Base-by-base conservation (phyloP, 1,140 invertebrate genomes). In the Monochamus saltuarius region DNA sequence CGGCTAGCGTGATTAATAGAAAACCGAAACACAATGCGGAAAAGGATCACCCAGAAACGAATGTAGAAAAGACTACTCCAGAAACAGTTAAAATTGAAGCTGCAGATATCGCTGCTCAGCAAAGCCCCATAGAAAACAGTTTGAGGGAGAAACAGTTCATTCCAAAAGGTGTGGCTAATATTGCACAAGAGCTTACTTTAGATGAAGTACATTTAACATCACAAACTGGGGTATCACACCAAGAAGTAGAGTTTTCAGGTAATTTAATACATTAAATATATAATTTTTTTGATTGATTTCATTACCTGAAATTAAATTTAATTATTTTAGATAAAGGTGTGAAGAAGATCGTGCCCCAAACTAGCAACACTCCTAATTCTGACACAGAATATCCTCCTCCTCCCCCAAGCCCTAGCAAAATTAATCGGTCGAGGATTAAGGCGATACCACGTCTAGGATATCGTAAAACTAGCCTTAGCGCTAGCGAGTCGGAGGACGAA, bases 401-500 rank as follows among this genome's bases (percentile, higher is more conserved):
- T 43, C 72, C 75, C 16, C 36, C 62, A 8, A 76, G 73, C 65
- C 73, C 75, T 11, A 75, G 45, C 42, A 77, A 76, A 64, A 51
- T 69, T 10, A 74, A 73, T 62, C 58, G 75, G 14, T 37, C 54
- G 6, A 64, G 74, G 54, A 75, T 76, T 38, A 75, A 74, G 59
- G 67, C 74, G 4, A 54, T 75, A 10, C 74, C 75, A 1, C 56
- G 65, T 43, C 42, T 77, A 17, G 59, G 61, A 40, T 58, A 71
- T 39, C 53, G 72, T 22, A 68, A 74, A 60, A 68, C 62, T 11
- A 73, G 71, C 53, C 70, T 64, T 54, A 74, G 71, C 61, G 73
- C 74, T 45, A 75, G 73, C 51, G 75, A 77, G 67, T 76, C 73
- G 9, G 75, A 76, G 61, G 75, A 77, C 69, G 75, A 75, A 53